phyloP scores from a whole-genome alignment of 2,888 invertebrate genomes.

The Diarsia dahlii region DNA sequence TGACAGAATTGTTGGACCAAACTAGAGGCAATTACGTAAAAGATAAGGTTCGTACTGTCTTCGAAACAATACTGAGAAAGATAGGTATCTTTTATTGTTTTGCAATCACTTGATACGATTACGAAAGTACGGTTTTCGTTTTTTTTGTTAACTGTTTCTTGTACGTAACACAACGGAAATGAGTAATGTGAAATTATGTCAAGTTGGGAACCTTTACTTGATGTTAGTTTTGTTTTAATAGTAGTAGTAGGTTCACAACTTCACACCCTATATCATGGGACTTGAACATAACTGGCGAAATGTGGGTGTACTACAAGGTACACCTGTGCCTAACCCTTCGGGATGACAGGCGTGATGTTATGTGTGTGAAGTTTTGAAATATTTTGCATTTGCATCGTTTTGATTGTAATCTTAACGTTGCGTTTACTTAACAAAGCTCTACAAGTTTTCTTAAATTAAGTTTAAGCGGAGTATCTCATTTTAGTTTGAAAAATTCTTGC shows the following conservation, averaged over 20 bases:
- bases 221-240: not conserved
- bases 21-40: conserved; percentile 56
- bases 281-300: no score
- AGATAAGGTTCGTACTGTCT: conserved; percentile 40
- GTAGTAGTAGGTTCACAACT: no score
- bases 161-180: not conserved
- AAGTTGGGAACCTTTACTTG: not conserved
- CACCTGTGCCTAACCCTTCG: no score
- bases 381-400: no score
- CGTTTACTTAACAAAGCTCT: not conserved
- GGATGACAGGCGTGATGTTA: no score
- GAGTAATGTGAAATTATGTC: not conserved
- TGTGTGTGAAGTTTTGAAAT: no score
- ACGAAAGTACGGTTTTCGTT: not conserved
- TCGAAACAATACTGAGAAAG: conserved; percentile 36
- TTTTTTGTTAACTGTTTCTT: conserved; percentile 17
- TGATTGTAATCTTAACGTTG: not conserved
- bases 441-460: not conserved
- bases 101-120: conserved; percentile 47
- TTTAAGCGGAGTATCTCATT: conserved; percentile 10
- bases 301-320: no score
- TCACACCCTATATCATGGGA: no score
- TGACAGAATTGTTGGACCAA: conserved; percentile 42
- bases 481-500: not conserved
- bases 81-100: conserved; percentile 53